phyloP scores from a whole-genome alignment of 2,888 invertebrate genomes.

The Lymantria monacha region DNA sequence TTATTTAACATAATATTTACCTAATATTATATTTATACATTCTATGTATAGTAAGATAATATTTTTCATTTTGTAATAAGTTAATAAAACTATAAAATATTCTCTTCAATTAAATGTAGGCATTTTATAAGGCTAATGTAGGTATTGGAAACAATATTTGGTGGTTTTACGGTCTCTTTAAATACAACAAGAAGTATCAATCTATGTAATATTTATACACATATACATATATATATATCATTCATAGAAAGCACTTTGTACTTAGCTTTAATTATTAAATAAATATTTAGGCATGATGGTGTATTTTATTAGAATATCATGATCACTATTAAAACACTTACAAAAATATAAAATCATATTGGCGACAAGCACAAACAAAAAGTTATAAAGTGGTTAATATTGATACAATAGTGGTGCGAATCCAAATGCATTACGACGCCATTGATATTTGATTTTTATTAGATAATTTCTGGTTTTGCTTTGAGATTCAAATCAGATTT shows the following conservation, averaged over 20 bases:
- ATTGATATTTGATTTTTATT: conserved; percentile 3
- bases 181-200: conserved; percentile 62
- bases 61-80: conserved; percentile 78
- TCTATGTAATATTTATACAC: conserved; percentile 42
- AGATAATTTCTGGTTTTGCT: conserved; percentile 4
- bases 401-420: conserved; percentile 6
- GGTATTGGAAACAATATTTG: conserved; percentile 80
- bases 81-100: conserved; percentile 82
- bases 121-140: conserved; percentile 79
- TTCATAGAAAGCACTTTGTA: conserved; percentile 78
- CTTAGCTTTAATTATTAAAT: conserved; percentile 58
- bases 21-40: conserved; percentile 75
- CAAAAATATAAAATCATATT: conserved; percentile 18
- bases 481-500: conserved; percentile 26
- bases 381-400: neutral
- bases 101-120: conserved; percentile 78
- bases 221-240: conserved; percentile 31
- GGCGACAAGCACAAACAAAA: conserved; percentile 7
- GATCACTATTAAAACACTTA: conserved; percentile 17
- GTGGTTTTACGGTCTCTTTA: conserved; percentile 65
- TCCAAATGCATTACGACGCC: conserved; percentile 7
- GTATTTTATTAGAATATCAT: conserved; percentile 14
- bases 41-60: conserved; percentile 79
- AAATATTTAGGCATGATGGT: conserved; percentile 25
- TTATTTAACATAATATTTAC: conserved; percentile 78